Percentiles rank a stretch among this genome's conserved stretches.
Conservation (phyloP, 2,113 vertebrate species). For the Cyanoderma ruficeps region DNA sequence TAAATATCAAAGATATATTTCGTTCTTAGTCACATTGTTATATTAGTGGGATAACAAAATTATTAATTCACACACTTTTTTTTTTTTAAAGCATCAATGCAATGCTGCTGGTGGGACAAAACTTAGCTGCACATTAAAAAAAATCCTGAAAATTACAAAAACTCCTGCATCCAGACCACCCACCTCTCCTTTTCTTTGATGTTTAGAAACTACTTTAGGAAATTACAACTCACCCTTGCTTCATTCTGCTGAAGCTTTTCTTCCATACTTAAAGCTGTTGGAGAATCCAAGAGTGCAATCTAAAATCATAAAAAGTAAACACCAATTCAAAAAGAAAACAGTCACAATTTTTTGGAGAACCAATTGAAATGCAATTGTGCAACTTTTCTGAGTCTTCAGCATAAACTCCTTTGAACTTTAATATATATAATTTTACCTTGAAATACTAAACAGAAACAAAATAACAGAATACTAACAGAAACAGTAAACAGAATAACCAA, state of each 20-base stretch:
- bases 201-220: neutral
- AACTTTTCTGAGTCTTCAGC: neutral
- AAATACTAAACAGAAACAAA: too few relatives aligned
- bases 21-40: neutral
- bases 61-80: neutral
- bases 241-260: constrained; percentile 92
- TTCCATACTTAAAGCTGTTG: constrained; percentile 85
- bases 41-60: neutral
- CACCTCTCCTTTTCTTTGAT: too few relatives aligned
- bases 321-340: neutral
- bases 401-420: neutral
- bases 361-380: neutral
- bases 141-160: neutral
- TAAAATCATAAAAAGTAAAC: constrained; percentile 52
- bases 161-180: neutral
- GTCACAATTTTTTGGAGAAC: neutral
- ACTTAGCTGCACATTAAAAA: neutral
- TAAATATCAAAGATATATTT: neutral
- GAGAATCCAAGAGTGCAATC: constrained; percentile 90
- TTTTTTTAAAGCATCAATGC: neutral
- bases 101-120: neutral
- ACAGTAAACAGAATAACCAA: neutral
- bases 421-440: neutral
- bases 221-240: constrained; percentile 81
- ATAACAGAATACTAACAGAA: too few relatives aligned